A percentile compares a stretch with the other conserved stretches of the same genome.
phyloP scores from a whole-genome alignment of 2,797 vertebrate genomes.

The Thripadectes ignobilis region DNA sequence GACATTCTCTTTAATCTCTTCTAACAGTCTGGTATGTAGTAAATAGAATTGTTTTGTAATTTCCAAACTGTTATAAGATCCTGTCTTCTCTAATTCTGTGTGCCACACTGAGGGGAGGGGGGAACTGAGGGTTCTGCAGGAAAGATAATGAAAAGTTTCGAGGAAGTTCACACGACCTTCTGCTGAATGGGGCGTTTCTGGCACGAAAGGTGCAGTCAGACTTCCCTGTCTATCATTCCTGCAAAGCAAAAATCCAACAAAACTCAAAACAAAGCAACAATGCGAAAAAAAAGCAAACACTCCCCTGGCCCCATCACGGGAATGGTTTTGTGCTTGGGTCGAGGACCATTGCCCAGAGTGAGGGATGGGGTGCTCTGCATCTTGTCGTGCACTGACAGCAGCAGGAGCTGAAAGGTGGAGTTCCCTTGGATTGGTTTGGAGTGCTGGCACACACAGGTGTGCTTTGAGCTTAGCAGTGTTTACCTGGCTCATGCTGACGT shows the following conservation, averaged over 20 bases:
- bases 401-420: accelerated
- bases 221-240: neutral
- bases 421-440: neutral
- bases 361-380: neutral
- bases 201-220: accelerated
- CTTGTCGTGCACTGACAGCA: neutral
- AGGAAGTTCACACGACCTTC: neutral
- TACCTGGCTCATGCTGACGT: neutral
- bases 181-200: neutral
- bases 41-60: conserved; percentile 40
- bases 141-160: neutral
- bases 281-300: too few species aligned
- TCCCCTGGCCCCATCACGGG: accelerated
- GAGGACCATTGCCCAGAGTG: neutral
- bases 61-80: neutral
- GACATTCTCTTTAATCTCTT: conserved; percentile 43
- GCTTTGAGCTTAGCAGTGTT: neutral
- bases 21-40: conserved; percentile 16
- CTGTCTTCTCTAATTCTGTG: neutral
- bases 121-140: neutral
- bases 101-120: accelerated
- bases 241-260: neutral
- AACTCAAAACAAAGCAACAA: neutral
- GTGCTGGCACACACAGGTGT: neutral
- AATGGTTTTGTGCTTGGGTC: neutral